Evolutionary conservation across 2,888 invertebrate species (phyloP).

Genomic region (Entomobrya multifasciata): DNA sequence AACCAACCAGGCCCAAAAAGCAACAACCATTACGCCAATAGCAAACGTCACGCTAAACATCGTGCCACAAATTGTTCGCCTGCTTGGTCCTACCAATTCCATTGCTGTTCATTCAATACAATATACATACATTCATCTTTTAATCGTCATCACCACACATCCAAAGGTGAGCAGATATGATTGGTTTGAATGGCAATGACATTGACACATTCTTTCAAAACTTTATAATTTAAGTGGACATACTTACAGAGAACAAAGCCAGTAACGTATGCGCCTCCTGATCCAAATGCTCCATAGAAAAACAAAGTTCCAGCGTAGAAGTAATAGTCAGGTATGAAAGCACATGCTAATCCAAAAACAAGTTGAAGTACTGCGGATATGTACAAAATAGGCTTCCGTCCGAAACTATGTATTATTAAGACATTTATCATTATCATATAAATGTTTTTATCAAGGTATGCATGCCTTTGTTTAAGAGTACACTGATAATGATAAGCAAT

Average conservation of each 20-base stretch:
- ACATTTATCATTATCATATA: slow-evolving; percentile 9
- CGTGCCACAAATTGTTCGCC: slow-evolving; percentile 74
- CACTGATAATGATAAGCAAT: slow-evolving; percentile 1
- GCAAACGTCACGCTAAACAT: slow-evolving; percentile 53
- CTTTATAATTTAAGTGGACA: not conserved
- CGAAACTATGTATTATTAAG: slow-evolving; percentile 45
- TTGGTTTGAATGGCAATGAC: not conserved
- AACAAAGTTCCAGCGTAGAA: slow-evolving; percentile 35
- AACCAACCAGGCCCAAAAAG: slow-evolving; percentile 83
- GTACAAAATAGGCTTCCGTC: slow-evolving; percentile 55
- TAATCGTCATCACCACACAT: no score
- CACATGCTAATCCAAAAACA: slow-evolving; percentile 46
- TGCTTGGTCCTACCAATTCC: slow-evolving; percentile 51
- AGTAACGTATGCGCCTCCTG: slow-evolving; percentile 55
- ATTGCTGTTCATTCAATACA: slow-evolving; percentile 83
- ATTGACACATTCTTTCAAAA: not conserved
- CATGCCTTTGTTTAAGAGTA: no score
- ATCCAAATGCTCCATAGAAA: slow-evolving; percentile 56
- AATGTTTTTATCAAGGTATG: not conserved
- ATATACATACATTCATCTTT: no score
- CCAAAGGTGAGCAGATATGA: slow-evolving; percentile 82
- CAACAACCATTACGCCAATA: slow-evolving; percentile 49
- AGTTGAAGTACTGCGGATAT: slow-evolving; percentile 53
- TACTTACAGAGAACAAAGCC: slow-evolving; percentile 85
- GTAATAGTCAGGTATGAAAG: slow-evolving; percentile 45